A percentile compares a stretch with the other conserved stretches of the same genome.
These are phyloP conservation scores for Drosophila neocordata DNA, from an alignment of 1,140 invertebrate genomes.

Conservation along the genomic window DNA sequence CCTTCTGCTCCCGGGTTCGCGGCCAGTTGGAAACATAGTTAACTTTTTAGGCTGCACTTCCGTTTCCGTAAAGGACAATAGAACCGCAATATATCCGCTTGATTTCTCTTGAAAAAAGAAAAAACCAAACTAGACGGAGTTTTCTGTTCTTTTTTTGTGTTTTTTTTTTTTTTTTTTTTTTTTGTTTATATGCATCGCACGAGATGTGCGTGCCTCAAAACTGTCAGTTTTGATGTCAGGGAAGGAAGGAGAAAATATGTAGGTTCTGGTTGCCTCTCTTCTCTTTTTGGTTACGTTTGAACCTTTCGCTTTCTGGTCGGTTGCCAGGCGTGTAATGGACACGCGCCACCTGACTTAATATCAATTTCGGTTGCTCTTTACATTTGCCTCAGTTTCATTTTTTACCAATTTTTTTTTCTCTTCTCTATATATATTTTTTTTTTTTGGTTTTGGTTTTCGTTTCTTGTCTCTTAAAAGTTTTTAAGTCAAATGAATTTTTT, in stretches of 20 bases:
- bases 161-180: slow-evolving; percentile 47
- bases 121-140: slow-evolving; percentile 29
- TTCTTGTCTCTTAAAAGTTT: slow-evolving; percentile 61
- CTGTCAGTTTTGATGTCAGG: slow-evolving; percentile 51
- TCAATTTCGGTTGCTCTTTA: slow-evolving; percentile 53
- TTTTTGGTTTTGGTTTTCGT: not conserved
- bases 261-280: not conserved
- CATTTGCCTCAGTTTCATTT: slow-evolving; percentile 17
- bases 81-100: slow-evolving; percentile 13
- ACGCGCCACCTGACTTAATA: slow-evolving; percentile 79
- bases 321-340: slow-evolving; percentile 74
- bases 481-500: slow-evolving; percentile 80
- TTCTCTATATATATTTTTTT: slow-evolving; percentile 9
- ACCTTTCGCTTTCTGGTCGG: slow-evolving; percentile 52
- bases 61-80: slow-evolving; percentile 38
- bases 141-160: slow-evolving; percentile 45
- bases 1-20: not conserved
- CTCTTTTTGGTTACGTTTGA: slow-evolving; percentile 7
- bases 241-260: not conserved
- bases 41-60: slow-evolving; percentile 50
- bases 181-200: slow-evolving; percentile 64
- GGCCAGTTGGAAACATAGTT: not conserved
- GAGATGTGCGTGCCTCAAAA: slow-evolving; percentile 70
- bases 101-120: slow-evolving; percentile 44
- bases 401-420: slow-evolving; percentile 18